These are phyloP conservation scores for Lasioglossum lativentre DNA, from an alignment of 2,888 invertebrate genomes.

Conservation along the genomic window DNA sequence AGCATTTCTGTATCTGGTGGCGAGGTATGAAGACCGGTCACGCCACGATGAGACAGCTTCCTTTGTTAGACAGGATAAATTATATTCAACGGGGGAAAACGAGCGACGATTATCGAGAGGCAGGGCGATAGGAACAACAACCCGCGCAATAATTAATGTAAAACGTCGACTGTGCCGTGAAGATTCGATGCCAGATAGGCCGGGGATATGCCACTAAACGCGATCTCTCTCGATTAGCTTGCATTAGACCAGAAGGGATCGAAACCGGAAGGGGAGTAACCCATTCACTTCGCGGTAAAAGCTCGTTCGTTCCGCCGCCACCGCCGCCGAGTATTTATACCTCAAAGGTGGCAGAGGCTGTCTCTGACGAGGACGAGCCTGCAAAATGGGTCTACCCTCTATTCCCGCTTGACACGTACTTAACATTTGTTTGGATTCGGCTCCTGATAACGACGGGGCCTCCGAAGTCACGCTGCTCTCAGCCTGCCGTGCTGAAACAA, in stretches of 20 bases:
- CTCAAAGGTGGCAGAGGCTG: conserved; percentile 26
- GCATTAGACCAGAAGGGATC: conserved; percentile 25
- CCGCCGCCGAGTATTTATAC: conserved; percentile 53
- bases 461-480: not conserved
- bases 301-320: conserved; percentile 33
- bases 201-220: conserved; percentile 18
- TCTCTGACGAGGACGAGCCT: conserved; percentile 12
- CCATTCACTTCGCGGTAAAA: conserved; percentile 54
- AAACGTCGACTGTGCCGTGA: conserved; percentile 52
- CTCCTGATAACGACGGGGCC: not conserved
- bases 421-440: conserved; percentile 15
- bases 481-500: conserved; percentile 1
- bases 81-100: conserved; percentile 15
- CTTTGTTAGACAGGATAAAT: conserved; percentile 49
- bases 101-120: conserved; percentile 38
- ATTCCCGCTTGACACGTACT: conserved; percentile 41
- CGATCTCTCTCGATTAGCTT: conserved; percentile 35
- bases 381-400: conserved; percentile 40
- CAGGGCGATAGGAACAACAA: conserved; percentile 10
- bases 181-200: conserved; percentile 51
- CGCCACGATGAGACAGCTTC: conserved; percentile 58
- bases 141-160: conserved; percentile 46
- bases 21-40: conserved; percentile 53
- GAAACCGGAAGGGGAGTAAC: conserved; percentile 47
- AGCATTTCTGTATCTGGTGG: not conserved